A percentile compares a stretch with the other conserved stretches of the same genome.
Conservation (phyloP, 1,140 invertebrate genomes). For the Rhyzopertha dominica region DNA sequence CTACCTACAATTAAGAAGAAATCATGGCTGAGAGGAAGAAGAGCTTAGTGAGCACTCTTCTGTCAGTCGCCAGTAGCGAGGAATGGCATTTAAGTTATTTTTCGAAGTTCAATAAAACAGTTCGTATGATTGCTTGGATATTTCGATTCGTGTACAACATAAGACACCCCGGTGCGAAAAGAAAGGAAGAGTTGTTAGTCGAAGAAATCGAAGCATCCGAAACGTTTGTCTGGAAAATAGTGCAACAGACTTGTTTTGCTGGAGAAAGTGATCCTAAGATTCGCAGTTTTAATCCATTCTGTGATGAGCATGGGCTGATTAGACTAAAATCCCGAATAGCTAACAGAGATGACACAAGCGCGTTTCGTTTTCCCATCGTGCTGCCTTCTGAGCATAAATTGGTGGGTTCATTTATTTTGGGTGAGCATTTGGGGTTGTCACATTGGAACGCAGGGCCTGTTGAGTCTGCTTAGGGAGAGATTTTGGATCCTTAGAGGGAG, state of each 20-base stretch:
- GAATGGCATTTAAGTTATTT: too few relatives aligned
- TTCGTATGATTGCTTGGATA: too few relatives aligned
- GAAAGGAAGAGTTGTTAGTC: too few relatives aligned
- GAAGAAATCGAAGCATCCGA: too few relatives aligned
- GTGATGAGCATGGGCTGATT: conserved; percentile 7
- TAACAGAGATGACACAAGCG: conserved; percentile 1
- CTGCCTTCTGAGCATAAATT: conserved; percentile 13
- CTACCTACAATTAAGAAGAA: too few relatives aligned
- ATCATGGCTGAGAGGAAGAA: too few relatives aligned
- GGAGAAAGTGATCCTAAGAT: not conserved
- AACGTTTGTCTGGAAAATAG: not conserved
- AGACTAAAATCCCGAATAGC: conserved; percentile 4
- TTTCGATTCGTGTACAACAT: too few relatives aligned
- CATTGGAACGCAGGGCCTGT: conserved; percentile 9
- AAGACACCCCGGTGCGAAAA: too few relatives aligned
- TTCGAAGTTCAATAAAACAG: too few relatives aligned
- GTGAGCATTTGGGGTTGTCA: conserved; percentile 7
- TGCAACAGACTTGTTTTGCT: not conserved
- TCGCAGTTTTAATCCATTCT: not conserved
- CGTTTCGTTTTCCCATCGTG: conserved; percentile 14
- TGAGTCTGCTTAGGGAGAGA: too few relatives aligned
- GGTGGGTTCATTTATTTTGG: conserved; percentile 5
- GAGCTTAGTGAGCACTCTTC: too few relatives aligned
- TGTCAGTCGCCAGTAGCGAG: too few relatives aligned
- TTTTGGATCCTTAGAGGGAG: conserved; percentile 20